Conservation (phyloP, 2,113 vertebrate genomes). For the Patagioenas fasciata region DNA sequence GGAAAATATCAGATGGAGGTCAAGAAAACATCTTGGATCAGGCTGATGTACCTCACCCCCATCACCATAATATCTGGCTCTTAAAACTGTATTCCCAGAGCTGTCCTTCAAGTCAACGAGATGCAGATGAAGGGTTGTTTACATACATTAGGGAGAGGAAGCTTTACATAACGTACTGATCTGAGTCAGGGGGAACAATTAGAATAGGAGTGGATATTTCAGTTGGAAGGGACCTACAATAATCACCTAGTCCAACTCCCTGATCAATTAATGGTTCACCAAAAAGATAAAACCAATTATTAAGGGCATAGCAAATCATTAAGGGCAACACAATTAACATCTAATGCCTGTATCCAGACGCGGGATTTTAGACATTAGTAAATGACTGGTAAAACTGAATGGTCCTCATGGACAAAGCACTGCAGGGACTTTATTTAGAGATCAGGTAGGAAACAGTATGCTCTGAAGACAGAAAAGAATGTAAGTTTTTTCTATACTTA, state of each 20-base stretch:
- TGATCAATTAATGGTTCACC: neutral
- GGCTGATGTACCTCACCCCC: neutral
- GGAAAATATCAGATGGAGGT: neutral
- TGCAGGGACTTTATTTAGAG: neutral
- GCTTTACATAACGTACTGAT: neutral
- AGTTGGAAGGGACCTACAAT: neutral
- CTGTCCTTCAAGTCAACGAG: neutral
- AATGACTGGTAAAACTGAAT: neutral
- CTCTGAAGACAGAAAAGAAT: neutral
- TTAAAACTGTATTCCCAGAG: neutral
- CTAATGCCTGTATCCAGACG: fast-evolving
- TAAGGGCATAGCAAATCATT: neutral
- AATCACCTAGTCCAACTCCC: neutral
- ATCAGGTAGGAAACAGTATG: neutral
- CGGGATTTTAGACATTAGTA: neutral
- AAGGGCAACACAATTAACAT: neutral
- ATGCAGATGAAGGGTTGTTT: neutral
- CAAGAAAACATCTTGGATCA: neutral
- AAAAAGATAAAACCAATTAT: neutral
- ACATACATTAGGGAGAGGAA: neutral
- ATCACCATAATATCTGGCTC: neutral
- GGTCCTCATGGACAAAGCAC: neutral
- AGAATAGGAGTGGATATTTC: neutral
- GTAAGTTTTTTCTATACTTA: neutral
- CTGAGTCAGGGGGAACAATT: neutral